phyloP scores from a whole-genome alignment of 1,140 invertebrate genomes.

The Drosophila mauritiana region DNA sequence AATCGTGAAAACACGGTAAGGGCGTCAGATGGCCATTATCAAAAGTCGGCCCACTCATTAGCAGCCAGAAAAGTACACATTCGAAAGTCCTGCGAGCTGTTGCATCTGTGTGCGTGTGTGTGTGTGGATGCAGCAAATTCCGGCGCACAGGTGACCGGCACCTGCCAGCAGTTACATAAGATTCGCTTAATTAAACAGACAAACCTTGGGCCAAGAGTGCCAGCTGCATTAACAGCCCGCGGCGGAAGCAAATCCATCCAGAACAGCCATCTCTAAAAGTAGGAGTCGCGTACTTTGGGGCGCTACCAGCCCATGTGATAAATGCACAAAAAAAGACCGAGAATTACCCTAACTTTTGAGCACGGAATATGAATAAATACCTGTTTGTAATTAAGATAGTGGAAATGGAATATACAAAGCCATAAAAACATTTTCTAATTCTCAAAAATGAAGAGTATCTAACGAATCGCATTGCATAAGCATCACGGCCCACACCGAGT shows the following conservation, averaged over 20 bases:
- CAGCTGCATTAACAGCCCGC: constrained; percentile 39
- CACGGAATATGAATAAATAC: no score
- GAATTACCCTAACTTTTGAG: neutral
- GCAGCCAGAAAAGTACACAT: neutral
- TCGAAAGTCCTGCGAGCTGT: neutral
- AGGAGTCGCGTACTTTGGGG: constrained; percentile 2
- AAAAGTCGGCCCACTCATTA: constrained; percentile 42
- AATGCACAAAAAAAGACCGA: neutral
- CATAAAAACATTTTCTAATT: no score
- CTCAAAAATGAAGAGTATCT: constrained; percentile 10
- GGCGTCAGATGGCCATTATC: constrained; percentile 36
- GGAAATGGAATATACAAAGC: no score
- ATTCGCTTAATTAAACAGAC: constrained; percentile 54
- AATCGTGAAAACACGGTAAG: constrained; percentile 42
- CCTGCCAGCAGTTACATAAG: constrained; percentile 40
- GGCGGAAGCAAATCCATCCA: constrained; percentile 45
- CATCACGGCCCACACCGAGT: constrained; percentile 46
- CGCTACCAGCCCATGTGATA: neutral
- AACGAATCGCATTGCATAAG: neutral
- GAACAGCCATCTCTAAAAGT: neutral
- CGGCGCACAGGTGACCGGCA: constrained; percentile 37
- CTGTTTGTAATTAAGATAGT: no score
- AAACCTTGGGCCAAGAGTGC: constrained; percentile 24
- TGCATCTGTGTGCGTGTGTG: neutral
- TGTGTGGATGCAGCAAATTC: constrained; percentile 11